Conservation (phyloP, 2,888 invertebrate genomes). For the Toxonevra muliebris region DNA sequence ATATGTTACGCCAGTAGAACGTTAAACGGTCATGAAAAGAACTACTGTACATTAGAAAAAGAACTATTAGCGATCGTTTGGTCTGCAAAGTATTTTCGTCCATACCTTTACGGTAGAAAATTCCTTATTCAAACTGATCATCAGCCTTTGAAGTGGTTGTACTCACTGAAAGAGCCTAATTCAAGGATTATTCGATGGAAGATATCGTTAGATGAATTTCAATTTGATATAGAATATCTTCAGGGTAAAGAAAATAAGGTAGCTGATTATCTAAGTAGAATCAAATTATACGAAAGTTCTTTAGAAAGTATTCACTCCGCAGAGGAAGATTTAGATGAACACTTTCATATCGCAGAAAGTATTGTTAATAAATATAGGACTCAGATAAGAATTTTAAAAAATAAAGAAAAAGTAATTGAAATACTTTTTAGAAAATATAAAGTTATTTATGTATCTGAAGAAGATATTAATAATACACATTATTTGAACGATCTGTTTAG, state of each 20-base stretch:
- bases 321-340: slow-evolving; percentile 17
- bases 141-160: slow-evolving; percentile 26
- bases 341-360: slow-evolving; percentile 12
- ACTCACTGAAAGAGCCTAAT: slow-evolving; percentile 25
- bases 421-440: slow-evolving; percentile 27
- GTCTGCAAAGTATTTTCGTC: slow-evolving; percentile 1
- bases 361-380: slow-evolving; percentile 33
- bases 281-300: slow-evolving; percentile 13
- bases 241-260: no score
- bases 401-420: slow-evolving; percentile 20
- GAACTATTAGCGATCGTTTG: slow-evolving; percentile 46
- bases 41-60: slow-evolving; percentile 42
- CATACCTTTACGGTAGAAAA: slow-evolving; percentile 13
- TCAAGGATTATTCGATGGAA: no score
- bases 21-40: slow-evolving; percentile 39
- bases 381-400: slow-evolving; percentile 23
- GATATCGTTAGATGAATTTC: no score
- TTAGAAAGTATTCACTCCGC: slow-evolving; percentile 4
- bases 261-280: no score
- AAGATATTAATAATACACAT: slow-evolving; percentile 18
- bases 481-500: slow-evolving; percentile 21
- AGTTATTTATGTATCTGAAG: slow-evolving; percentile 22
- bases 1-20: slow-evolving; percentile 48
- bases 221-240: no score
- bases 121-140: slow-evolving; percentile 25